phyloP scores from a whole-genome alignment of 2,113 vertebrate species.

The Microcebus murinus region DNA sequence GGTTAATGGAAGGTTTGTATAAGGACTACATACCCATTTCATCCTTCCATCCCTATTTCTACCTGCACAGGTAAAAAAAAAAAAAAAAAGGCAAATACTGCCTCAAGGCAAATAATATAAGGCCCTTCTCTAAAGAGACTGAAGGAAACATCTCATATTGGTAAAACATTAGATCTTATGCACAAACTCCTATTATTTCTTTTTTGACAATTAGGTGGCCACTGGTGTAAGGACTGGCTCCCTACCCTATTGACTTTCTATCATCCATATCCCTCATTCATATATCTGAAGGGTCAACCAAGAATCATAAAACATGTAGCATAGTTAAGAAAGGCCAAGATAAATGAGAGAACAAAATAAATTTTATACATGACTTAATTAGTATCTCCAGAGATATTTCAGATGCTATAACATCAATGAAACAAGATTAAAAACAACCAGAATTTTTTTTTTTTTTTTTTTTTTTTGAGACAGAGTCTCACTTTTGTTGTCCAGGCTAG shows the following conservation, averaged over 20 bases:
- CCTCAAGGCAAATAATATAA: background rate
- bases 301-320: constrained; percentile 28
- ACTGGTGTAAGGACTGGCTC: background rate
- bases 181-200: background rate
- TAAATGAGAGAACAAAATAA: constrained; percentile 15
- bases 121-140: background rate
- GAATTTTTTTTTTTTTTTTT: background rate
- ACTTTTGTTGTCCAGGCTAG: too few relatives aligned
- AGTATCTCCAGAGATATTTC: background rate
- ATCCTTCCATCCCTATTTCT: background rate
- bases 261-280: background rate
- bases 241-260: background rate
- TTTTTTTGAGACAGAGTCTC: too few relatives aligned
- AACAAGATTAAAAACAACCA: background rate
- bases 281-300: background rate
- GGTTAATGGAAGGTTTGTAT: background rate
- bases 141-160: background rate
- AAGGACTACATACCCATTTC: background rate
- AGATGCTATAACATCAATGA: background rate
- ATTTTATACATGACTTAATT: background rate
- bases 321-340: constrained; percentile 14
- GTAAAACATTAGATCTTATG: background rate
- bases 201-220: background rate
- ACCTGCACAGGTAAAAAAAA: background rate
- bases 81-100: background rate